These are phyloP conservation scores for Oreochromis aureus DNA, from an alignment of 2,113 vertebrate species.

Conservation along the genomic window DNA sequence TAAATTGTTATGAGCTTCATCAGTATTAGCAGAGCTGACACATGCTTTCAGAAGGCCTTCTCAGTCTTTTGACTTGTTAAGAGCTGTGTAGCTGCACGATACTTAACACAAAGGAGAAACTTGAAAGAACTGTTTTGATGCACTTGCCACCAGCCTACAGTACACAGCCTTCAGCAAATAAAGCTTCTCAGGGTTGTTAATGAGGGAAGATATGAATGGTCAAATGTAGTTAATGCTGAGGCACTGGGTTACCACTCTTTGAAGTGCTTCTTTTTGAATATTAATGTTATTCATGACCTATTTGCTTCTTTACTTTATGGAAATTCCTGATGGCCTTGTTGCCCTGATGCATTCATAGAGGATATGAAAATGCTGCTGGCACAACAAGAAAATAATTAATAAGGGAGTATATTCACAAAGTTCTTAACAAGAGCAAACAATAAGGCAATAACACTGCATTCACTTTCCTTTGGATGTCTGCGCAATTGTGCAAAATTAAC, in stretches of 20 bases:
- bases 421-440: not conserved
- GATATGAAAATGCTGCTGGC: conserved; percentile 18
- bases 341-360: conserved; percentile 29
- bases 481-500: conserved; percentile 17
- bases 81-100: conserved; percentile 4
- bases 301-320: conserved; percentile 66
- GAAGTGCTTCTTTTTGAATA: conserved; percentile 62
- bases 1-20: conserved; percentile 40
- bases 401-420: not conserved
- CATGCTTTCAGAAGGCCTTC: not conserved
- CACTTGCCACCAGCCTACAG: conserved; percentile 27
- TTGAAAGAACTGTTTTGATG: conserved; percentile 55
- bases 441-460: not conserved
- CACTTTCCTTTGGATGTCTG: not conserved
- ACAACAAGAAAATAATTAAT: conserved; percentile 52
- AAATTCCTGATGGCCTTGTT: conserved; percentile 60
- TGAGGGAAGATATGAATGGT: conserved; percentile 60
- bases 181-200: conserved; percentile 47
- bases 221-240: conserved; percentile 55
- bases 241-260: conserved; percentile 56
- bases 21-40: conserved; percentile 26
- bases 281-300: conserved; percentile 69
- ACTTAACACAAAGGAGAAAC: conserved; percentile 13
- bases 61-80: conserved; percentile 36
- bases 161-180: conserved; percentile 48